Percentiles rank a stretch among this genome's conserved stretches.
phyloP scores from a whole-genome alignment of 1,140 invertebrate genomes.

The Nylanderia fulva region DNA sequence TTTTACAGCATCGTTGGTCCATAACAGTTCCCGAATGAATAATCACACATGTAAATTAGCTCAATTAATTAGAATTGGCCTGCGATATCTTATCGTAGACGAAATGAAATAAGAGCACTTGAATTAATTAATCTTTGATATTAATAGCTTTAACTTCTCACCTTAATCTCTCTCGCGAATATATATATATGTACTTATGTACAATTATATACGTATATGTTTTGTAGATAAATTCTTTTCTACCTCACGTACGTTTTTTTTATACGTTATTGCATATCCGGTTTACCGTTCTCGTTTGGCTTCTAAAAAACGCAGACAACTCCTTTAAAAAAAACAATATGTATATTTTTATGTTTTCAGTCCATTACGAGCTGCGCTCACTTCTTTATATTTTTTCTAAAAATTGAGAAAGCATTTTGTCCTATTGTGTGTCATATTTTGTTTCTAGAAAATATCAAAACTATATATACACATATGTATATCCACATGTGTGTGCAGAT shows the following conservation, averaged over 20 bases:
- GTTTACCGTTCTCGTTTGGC: neutral
- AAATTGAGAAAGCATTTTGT: neutral
- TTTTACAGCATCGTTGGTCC: neutral
- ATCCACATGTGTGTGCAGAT: neutral
- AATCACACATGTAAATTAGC: slow-evolving; percentile 9
- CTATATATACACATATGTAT: neutral
- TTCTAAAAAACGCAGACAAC: neutral
- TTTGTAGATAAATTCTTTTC: neutral
- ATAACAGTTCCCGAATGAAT: neutral
- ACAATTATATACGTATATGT: neutral
- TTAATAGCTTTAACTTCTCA: neutral
- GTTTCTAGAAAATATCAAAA: neutral
- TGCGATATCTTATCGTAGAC: neutral
- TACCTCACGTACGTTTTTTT: neutral
- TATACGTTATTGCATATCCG: neutral
- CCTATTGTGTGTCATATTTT: neutral
- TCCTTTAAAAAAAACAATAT: slow-evolving; percentile 12
- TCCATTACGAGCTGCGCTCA: neutral
- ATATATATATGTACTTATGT: too few relatives aligned
- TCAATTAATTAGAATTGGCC: slow-evolving; percentile 4
- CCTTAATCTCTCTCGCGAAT: neutral
- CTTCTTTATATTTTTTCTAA: slow-evolving; percentile 7
- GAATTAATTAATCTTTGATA: slow-evolving; percentile 25
- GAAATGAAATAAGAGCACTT: neutral
- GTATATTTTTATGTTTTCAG: slow-evolving; percentile 15